Evolutionary conservation across 2,888 invertebrate genomes (phyloP).

Genomic region (Cotesia congregata): DNA sequence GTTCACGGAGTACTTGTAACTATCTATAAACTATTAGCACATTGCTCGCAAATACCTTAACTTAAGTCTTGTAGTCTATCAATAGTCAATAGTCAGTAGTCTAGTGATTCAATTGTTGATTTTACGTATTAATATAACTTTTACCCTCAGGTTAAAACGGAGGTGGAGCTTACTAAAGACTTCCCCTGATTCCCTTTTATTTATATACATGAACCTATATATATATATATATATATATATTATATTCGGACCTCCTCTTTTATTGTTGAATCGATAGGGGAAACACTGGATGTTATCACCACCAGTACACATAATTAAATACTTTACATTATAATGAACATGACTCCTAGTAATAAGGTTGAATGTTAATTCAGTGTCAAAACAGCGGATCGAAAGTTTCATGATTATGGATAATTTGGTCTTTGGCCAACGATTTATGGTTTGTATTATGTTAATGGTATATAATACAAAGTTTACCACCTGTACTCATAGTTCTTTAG

Average conservation of each 20-base stretch:
- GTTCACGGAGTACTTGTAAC: too few species aligned
- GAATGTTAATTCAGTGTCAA: too few species aligned
- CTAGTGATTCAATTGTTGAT: not conserved
- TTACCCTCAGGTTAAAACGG: not conserved
- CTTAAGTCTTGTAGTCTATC: too few species aligned
- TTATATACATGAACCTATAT: not conserved
- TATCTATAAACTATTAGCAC: too few species aligned
- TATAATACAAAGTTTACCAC: constrained; percentile 18
- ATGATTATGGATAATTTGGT: not conserved
- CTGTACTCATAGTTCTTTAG: constrained; percentile 2
- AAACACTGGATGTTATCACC: not conserved
- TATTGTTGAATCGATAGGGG: not conserved
- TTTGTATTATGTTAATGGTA: not conserved
- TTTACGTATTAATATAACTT: not conserved
- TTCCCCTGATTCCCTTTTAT: not conserved
- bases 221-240: not conserved
- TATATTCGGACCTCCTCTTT: constrained; percentile 1
- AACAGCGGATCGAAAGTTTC: too few species aligned
- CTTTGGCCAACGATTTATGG: not conserved
- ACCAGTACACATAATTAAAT: not conserved
- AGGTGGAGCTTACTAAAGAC: constrained; percentile 1
- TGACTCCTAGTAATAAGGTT: not conserved
- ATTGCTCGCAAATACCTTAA: too few species aligned
- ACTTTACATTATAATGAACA: not conserved
- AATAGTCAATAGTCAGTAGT: too few species aligned